Evolutionary conservation across 2,113 vertebrate genomes (phyloP), one percentile per base, ranked within the genome.

Genomic region (Apteryx owenii): DNA sequence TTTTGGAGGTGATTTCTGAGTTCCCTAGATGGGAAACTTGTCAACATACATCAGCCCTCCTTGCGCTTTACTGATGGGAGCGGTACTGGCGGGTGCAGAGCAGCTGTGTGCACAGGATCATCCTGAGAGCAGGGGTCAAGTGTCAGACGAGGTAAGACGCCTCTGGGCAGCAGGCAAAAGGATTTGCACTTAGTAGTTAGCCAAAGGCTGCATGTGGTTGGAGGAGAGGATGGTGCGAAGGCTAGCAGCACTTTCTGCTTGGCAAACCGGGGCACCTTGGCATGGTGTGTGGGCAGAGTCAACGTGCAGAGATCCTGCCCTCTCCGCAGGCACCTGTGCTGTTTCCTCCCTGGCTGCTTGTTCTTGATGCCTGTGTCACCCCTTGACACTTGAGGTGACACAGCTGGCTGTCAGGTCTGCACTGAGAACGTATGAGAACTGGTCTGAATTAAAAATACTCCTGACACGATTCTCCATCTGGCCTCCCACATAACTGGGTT

Each of bases 391-490:
- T 54, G 76, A 70, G 61, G 90, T 81, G 89, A 92, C 80, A 89
- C 86, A 96, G 89, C 31, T 85, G 65, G 70, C 65, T 93, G 83
- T 64, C 91, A 96, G 7, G 36, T 7, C 36, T 38, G 36, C 36
- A 38, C 36, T 38, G 36, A 38, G 36, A 38, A 38, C 36, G 7
- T 89, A 80, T 85, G 89, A 69, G 95, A 80, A 21, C 84, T 94
- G 96, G 84, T 93, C 96, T 93, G 89, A 93, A 96, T 95, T 96
- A 96, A 76, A 38, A 38, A 38, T 38, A 38, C 36, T 38, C 36
- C 36, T 38, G 36, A 38, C 36, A 7, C 36, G 36, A 38, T 38
- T 38, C 36, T 38, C 36, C 36, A 38, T 38, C 36, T 38, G 36
- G 36, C 36, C 36, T 38, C 36, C 36, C 36, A 38, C 36, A 38